Base-by-base conservation (phyloP, 2,888 invertebrate species). In the Drosophila sordidapex region DNA sequence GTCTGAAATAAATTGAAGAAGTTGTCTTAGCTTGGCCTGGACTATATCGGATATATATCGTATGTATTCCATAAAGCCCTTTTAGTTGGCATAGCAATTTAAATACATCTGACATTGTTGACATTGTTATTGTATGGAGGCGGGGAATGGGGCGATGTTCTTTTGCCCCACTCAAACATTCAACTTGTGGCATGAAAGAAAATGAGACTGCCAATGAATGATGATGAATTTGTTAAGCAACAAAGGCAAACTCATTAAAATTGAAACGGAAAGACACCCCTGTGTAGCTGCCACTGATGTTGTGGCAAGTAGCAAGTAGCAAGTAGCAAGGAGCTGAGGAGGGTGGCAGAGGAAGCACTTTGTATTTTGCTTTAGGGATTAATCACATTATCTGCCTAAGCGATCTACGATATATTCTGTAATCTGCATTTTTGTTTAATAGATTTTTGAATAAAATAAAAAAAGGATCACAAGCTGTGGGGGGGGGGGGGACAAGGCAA, bases 141-240 rank as follows among this genome's bases (percentile, higher is more conserved):
- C 33, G 33, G 33, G 33, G 33, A 11, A 11, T 33, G 33, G 18
- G 18, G 8, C 18, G 38, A 8, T 8, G 18, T 18, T 4, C 5
- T 43, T 43, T 46, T 46, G 25, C 46, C 46, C 46, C 25, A 46
- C 46, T 46, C 46, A 46, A 46, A 4, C 46, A 25, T 15, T 35
- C 35, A 25, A 53, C 25, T 25, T 25, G 25, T 25, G 46, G 25
- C 46, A 35, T 11, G 25, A 54, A 46, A 56, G 25, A 29, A 56
- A 38, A 56, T 25, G 36, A 56, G 53, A 21, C 27, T 29, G 18
- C 43, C 27, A 27, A 27, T 58, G 27, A 35, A 40, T 46, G 25
- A 25, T 46, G 46, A 46, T 25, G 46, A 46, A 57, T 18, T 57
- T 59, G 35, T 58, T 4, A 15, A 27, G 46, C 46, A 46, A 46